Base-by-base conservation (phyloP, 2,797 vertebrate species). In the Muscicapa comitata region DNA sequence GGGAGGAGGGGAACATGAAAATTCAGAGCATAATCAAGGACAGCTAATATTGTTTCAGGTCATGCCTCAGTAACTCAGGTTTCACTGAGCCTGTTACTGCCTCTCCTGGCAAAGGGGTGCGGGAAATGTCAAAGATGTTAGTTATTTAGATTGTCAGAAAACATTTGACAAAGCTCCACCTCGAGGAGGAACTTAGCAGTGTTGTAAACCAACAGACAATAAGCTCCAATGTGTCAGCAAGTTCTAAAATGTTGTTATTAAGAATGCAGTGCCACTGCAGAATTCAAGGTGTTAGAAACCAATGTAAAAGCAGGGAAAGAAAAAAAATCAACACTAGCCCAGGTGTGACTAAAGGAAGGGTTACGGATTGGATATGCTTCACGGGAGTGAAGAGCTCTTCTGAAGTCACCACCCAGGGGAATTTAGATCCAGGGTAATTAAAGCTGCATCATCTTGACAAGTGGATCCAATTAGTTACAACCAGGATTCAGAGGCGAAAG, bases 31-130 rank as follows among this genome's bases (percentile, higher is more conserved):
- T 92, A 91, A 93, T 96, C 93, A 94, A 91, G 86, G 94, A 90
- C 81, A 90, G 94, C 78, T 95, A 94, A 96, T 96, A 94, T 76
- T 95, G 93, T 92, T 97, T 95, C 94, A 96, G 82, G 95, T 96
- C 94, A 91, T 88, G 94, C 93, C 70, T 96, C 94, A 94, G 94
- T 87, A 95, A 91, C 87, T 96, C 85, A 42, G 83, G 92, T 93
- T 96, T 94, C 92, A 92, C 9, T 55, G 92, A 94, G 66, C 73
- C 71, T 93, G 55, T 93, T 86, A 73, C 61, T 75, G 82, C 57
- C 83, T 71, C 33, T 7, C 66, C 74, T 63, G 75, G 92, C 86
- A 84, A 72, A 95, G 81, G 77, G 87, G 74, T 50, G 70, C 85
- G 88, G 89, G 87, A 96, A 96, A 95, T 51, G 84, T 75, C 95